These are phyloP conservation scores for Enteromius unitaeniatus DNA, from an alignment of 2,797 vertebrate species.

Conservation along the genomic window DNA sequence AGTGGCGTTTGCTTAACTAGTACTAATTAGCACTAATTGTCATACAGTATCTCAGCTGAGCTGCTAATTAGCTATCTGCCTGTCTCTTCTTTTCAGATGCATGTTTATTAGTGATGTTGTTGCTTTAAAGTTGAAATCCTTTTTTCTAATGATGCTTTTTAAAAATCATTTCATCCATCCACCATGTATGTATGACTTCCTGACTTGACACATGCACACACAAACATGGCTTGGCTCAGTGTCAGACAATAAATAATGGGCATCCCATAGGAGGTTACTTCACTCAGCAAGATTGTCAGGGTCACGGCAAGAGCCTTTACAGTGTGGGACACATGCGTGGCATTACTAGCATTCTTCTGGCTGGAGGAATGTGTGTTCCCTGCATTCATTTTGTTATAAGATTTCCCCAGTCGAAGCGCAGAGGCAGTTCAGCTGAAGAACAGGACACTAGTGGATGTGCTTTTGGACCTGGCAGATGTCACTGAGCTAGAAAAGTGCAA, in stretches of 20 bases:
- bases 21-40: conserved; percentile 1
- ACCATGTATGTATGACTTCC: background rate
- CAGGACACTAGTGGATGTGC: conserved; percentile 43
- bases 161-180: background rate
- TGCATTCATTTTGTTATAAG: conserved; percentile 42
- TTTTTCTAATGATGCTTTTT: background rate
- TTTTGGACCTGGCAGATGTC: conserved; percentile 26
- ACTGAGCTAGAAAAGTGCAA: background rate
- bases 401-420: conserved; percentile 56
- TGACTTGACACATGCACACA: conserved; percentile 19
- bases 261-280: conserved; percentile 40
- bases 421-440: conserved; percentile 45
- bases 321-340: conserved; percentile 35
- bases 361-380: conserved; percentile 33
- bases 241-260: conserved; percentile 34
- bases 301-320: conserved; percentile 30
- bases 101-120: background rate
- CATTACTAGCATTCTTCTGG: conserved; percentile 38
- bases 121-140: background rate
- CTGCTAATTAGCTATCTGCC: conserved; percentile 4
- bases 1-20: background rate
- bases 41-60: background rate
- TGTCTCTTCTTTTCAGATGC: background rate
- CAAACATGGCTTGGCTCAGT: conserved; percentile 33
- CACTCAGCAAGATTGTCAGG: conserved; percentile 38